Evolutionary conservation across 2,888 invertebrate species (phyloP).

Genomic region (Orthonychiurus folsomi): DNA sequence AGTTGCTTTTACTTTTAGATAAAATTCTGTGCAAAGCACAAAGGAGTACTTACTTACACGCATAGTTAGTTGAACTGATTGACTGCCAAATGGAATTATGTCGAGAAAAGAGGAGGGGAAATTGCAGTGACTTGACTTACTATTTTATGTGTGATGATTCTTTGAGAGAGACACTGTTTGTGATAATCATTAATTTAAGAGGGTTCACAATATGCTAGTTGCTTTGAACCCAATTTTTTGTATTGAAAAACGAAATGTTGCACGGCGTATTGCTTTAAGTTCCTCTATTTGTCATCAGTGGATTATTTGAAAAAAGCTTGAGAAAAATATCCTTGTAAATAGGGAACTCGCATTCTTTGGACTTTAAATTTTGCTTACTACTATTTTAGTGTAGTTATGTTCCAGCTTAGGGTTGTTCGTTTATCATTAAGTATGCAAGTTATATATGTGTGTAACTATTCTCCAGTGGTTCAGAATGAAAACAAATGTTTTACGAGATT

Average conservation of each 20-base stretch:
- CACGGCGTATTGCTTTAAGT: not conserved
- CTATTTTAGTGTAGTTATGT: too few species aligned
- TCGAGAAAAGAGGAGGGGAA: not conserved
- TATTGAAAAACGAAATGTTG: not conserved
- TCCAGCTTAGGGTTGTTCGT: too few species aligned
- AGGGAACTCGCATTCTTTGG: too few species aligned
- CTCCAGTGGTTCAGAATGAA: too few species aligned
- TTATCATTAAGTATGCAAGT: too few species aligned
- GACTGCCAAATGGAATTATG: not conserved
- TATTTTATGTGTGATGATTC: not conserved
- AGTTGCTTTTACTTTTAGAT: too few species aligned
- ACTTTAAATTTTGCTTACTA: too few species aligned
- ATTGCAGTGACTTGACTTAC: not conserved
- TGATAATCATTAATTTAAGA: not conserved
- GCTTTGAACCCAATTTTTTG: too few species aligned
- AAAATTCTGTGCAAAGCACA: too few species aligned
- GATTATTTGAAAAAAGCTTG: not conserved
- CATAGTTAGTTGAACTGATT: not conserved
- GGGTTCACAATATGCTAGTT: not conserved
- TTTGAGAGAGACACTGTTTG: not conserved
- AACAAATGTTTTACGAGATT: too few species aligned
- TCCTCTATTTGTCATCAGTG: not conserved
- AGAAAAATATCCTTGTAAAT: slow-evolving; percentile 1
- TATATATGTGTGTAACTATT: too few species aligned
- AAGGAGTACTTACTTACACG: too few species aligned